Conservation (phyloP, 2,113 vertebrate species). For the Neolamprologus cancellatus region DNA sequence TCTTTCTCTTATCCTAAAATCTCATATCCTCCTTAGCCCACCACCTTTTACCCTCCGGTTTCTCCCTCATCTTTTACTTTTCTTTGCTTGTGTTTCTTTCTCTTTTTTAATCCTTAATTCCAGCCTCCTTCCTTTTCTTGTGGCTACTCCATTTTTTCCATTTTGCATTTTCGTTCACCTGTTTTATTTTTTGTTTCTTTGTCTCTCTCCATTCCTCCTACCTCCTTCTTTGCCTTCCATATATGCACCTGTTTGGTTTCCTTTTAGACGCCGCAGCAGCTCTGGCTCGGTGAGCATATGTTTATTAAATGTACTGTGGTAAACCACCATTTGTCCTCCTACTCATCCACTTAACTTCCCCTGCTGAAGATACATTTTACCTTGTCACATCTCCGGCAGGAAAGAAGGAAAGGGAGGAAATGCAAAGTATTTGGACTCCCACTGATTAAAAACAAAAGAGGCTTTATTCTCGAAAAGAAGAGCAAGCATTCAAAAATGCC, state of each 20-base stretch:
- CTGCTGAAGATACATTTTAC: slow-evolving; percentile 58
- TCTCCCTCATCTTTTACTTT: not conserved
- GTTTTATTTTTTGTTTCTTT: not conserved
- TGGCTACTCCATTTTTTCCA: not conserved
- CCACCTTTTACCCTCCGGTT: not conserved
- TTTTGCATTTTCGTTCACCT: not conserved
- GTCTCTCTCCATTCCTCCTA: not conserved
- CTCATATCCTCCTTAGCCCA: not conserved
- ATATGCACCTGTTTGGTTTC: slow-evolving; percentile 20
- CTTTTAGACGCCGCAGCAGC: not conserved
- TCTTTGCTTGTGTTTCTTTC: not conserved
- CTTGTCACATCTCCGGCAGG: slow-evolving; percentile 20
- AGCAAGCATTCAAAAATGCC: not conserved
- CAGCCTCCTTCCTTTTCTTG: not conserved
- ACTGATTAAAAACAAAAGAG: slow-evolving; percentile 42
- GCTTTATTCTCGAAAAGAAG: not conserved
- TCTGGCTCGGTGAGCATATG: not conserved
- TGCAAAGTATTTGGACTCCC: not conserved
- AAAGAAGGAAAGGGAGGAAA: not conserved
- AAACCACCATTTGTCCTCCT: slow-evolving; percentile 19
- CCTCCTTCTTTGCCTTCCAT: not conserved
- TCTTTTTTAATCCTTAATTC: not conserved
- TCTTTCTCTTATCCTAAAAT: not conserved
- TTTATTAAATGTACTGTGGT: slow-evolving; percentile 11
- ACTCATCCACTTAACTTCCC: slow-evolving; percentile 3